phyloP scores from a whole-genome alignment of 2,797 vertebrate genomes.

The Sebastiscus albofasciatus region DNA sequence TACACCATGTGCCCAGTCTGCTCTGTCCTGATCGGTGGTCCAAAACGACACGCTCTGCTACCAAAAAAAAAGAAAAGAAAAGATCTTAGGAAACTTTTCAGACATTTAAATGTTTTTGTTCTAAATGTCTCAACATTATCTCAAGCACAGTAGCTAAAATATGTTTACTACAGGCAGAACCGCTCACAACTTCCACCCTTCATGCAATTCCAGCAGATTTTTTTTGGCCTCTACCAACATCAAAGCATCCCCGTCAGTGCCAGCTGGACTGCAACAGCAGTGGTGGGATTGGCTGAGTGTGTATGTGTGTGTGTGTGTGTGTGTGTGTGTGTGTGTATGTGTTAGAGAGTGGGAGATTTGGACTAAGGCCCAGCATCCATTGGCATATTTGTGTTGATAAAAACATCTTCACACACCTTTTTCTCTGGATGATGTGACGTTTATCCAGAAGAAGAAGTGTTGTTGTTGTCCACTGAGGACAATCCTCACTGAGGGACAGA shows the following conservation, averaged over 20 bases:
- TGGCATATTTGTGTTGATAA: constrained; percentile 61
- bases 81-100: constrained; percentile 4
- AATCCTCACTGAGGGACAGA: constrained; percentile 3
- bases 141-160: constrained; percentile 53
- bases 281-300: constrained; percentile 22
- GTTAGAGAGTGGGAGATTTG: constrained; percentile 42
- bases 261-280: constrained; percentile 66
- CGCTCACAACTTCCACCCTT: constrained; percentile 54
- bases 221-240: constrained; percentile 59
- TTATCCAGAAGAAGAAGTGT: constrained; percentile 26
- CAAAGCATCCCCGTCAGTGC: constrained; percentile 65
- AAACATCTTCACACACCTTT: constrained; percentile 58
- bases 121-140: constrained; percentile 44
- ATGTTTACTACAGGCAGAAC: constrained; percentile 52
- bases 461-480: constrained; percentile 4
- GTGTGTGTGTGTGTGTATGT: constrained; percentile 23
- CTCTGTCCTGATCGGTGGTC: constrained; percentile 1
- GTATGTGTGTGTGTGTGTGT: not conserved
- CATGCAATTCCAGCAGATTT: constrained; percentile 62
- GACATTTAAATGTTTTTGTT: constrained; percentile 44
- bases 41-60: not conserved
- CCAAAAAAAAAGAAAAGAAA: not conserved
- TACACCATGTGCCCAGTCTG: not conserved
- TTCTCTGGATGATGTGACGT: constrained; percentile 11
- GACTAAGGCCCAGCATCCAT: constrained; percentile 38